Evolutionary conservation across 1,140 invertebrate species (phyloP).

Genomic region (Helicoverpa armigera): DNA sequence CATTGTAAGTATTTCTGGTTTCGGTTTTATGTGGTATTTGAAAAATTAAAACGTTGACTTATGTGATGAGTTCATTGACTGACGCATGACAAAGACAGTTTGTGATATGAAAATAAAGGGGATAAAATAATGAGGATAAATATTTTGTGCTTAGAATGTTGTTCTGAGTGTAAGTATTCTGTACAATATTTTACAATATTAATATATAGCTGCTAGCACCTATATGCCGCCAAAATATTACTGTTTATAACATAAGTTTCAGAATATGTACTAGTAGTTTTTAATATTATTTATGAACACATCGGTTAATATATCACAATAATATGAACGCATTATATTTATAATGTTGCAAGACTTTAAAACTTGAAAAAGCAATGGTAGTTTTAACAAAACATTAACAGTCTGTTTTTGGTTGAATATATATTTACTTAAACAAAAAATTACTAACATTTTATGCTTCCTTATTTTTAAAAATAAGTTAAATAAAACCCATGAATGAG

Average conservation of each 20-base stretch:
- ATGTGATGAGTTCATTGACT: neutral
- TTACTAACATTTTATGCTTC: too few relatives aligned
- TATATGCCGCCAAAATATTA: too few relatives aligned
- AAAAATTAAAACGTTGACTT: neutral
- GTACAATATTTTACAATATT: too few relatives aligned
- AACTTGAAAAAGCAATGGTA: neutral
- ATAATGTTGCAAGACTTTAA: neutral
- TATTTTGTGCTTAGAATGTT: neutral
- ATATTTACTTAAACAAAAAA: too few relatives aligned
- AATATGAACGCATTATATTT: neutral
- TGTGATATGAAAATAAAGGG: too few relatives aligned
- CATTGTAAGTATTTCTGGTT: neutral
- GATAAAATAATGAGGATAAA: too few relatives aligned
- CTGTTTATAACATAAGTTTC: too few relatives aligned
- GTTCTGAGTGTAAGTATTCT: too few relatives aligned
- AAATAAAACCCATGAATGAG: too few relatives aligned
- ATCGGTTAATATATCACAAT: neutral
- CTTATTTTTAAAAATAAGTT: too few relatives aligned
- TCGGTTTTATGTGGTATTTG: neutral
- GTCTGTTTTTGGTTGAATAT: neutral
- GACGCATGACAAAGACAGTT: neutral
- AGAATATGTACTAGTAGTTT: too few relatives aligned
- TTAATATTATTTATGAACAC: neutral
- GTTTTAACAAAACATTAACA: neutral
- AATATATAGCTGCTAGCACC: too few relatives aligned